Percentiles rank a stretch among this genome's conserved stretches.
These are phyloP conservation scores for Battus philenor DNA, from an alignment of 1,140 invertebrate species.

Conservation along the genomic window DNA sequence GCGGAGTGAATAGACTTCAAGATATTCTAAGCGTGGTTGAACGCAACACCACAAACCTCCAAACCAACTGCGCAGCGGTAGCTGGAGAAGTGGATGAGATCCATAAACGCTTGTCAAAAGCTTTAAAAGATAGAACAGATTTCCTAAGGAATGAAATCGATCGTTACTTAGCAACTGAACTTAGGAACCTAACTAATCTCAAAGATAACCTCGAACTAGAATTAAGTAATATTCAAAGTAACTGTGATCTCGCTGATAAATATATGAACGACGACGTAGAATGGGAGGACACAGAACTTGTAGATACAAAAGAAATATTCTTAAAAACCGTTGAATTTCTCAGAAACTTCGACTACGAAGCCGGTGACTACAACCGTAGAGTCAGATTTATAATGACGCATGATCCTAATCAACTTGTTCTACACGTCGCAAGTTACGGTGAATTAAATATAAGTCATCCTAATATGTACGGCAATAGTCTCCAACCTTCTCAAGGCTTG, in stretches of 20 bases:
- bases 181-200: constrained; percentile 88
- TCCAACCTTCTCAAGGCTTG: constrained; percentile 83
- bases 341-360: constrained; percentile 94
- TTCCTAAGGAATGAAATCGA: constrained; percentile 92
- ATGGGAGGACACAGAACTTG: constrained; percentile 92
- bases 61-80: constrained; percentile 89
- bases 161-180: constrained; percentile 88
- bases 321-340: constrained; percentile 95
- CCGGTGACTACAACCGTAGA: constrained; percentile 89
- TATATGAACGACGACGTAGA: constrained; percentile 91
- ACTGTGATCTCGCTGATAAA: constrained; percentile 97
- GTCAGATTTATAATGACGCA: constrained; percentile 91
- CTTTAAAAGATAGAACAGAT: constrained; percentile 93
- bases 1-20: constrained; percentile 90
- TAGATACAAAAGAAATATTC: constrained; percentile 96
- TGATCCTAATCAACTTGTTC: constrained; percentile 91
- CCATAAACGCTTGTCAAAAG: constrained; percentile 91
- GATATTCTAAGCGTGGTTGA: constrained; percentile 89
- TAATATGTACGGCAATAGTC: constrained; percentile 74
- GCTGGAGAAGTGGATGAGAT: constrained; percentile 95
- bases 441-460: constrained; percentile 87
- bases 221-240: constrained; percentile 93
- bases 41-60: constrained; percentile 89
- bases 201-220: constrained; percentile 96
- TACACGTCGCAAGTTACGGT: constrained; percentile 90